Evolutionary conservation across 2,888 invertebrate species (phyloP), one percentile per base, ranked within the genome.

Genomic region (Lochmaea crataegi): DNA sequence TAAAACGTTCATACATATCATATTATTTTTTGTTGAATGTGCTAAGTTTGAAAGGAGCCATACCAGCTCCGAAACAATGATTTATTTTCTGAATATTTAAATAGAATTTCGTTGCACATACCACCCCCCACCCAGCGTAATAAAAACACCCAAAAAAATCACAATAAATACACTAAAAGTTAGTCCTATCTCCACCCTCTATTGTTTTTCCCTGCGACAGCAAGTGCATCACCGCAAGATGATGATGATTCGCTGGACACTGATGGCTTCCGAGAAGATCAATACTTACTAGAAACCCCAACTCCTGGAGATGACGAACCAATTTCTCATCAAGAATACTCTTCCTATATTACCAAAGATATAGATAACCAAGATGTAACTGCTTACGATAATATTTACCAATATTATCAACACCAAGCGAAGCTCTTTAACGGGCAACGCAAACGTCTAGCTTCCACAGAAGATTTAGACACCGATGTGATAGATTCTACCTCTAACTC

Each of bases 231-330:
- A 76, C 88, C 89, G 72, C 88, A 88, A 83, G 89, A 89, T 81
- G 89, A 89, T 84, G 89, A 89, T 82, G 89, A 89, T 80, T 89
- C 88, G 65, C 84, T 89, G 86, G 89, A 89, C 81, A 88, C 88
- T 64, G 89, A 89, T 82, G 89, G 88, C 80, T 89, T 88, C 82
- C 88, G 86, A 79, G 87, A 87, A 82, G 88, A 88, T 78, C 87
- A 87, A 77, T 87, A 85, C 80, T 84, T 88, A 65, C 81, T 88
- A 81, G 88, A 88, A 82, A 88, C 88, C 42, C 88, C 88, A 11
- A 87, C 87, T 42, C 85, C 87, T 14, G 82, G 81, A 53, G 84
- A 84, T 72, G 83, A 83, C 48, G 41, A 68, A n/a, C n/a, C n/a
- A n/a, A n/a, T n/a, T 9, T 68, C 74, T 45, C 82, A 74, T 71